Evolutionary conservation across 2,888 invertebrate genomes (phyloP).

Genomic region (Campoletis raptor): DNA sequence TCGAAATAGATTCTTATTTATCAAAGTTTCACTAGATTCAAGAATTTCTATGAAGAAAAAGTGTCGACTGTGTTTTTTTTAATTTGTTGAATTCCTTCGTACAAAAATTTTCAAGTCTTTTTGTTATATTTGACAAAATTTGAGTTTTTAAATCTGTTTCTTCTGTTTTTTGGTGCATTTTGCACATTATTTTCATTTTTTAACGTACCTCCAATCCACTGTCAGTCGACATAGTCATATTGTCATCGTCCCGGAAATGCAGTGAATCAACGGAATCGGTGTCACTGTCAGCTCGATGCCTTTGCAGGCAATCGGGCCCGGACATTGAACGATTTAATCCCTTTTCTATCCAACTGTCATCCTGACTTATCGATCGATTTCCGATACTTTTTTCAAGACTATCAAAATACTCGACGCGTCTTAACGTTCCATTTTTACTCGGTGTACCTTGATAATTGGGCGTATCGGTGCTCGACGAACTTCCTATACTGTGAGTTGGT

Average conservation of each 20-base stretch:
- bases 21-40: not conserved
- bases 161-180: not conserved
- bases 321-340: conserved; percentile 87
- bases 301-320: conserved; percentile 87
- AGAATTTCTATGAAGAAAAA: not conserved
- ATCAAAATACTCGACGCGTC: conserved; percentile 83
- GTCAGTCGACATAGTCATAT: conserved; percentile 82
- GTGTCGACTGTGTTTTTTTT: too few species aligned
- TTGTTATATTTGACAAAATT: too few species aligned
- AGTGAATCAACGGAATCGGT: conserved; percentile 82
- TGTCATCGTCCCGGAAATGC: conserved; percentile 83
- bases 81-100: too few species aligned
- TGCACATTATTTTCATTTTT: not conserved
- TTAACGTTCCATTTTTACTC: conserved; percentile 82
- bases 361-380: conserved; percentile 84
- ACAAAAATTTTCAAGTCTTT: too few species aligned
- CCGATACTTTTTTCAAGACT: conserved; percentile 83
- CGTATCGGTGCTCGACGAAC: conserved; percentile 83
- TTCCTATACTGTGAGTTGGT: conserved; percentile 82
- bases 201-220: conserved; percentile 81
- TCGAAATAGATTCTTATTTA: not conserved
- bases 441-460: conserved; percentile 81
- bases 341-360: conserved; percentile 86
- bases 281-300: conserved; percentile 84
- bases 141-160: too few species aligned